These are phyloP conservation scores for Calameuta filiformis DNA, from an alignment of 2,888 invertebrate species.

Conservation along the genomic window DNA sequence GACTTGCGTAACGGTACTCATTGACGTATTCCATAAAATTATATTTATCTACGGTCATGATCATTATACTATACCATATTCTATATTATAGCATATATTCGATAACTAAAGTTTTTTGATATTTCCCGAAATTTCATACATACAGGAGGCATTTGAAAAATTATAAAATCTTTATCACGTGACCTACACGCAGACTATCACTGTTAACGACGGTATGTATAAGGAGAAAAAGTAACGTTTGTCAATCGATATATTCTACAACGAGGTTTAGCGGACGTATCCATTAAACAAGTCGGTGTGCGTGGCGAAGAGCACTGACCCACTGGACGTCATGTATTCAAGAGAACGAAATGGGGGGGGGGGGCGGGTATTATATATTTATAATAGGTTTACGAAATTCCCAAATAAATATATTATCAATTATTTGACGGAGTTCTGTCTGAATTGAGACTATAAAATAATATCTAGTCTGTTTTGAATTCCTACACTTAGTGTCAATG, in stretches of 20 bases:
- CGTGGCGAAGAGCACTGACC: slow-evolving; percentile 24
- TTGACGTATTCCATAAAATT: too few relatives aligned
- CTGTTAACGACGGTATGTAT: not conserved
- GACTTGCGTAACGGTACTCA: too few relatives aligned
- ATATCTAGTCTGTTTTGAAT: not conserved
- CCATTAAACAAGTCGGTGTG: slow-evolving; percentile 31
- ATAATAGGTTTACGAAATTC: not conserved
- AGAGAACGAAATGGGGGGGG: not conserved
- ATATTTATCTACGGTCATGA: not conserved
- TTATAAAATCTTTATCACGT: too few relatives aligned
- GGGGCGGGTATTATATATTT: not conserved
- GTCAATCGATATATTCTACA: not conserved
- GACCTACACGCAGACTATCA: not conserved
- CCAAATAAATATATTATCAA: not conserved
- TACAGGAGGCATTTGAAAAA: too few relatives aligned
- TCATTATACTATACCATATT: not conserved
- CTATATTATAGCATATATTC: not conserved
- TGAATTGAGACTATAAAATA: too few relatives aligned
- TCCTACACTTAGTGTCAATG: not conserved
- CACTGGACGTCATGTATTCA: slow-evolving; percentile 14
- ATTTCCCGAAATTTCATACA: not conserved
- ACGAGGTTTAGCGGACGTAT: not conserved
- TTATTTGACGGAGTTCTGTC: not conserved
- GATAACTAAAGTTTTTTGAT: not conserved
- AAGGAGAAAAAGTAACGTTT: not conserved